phyloP scores from a whole-genome alignment of 2,888 invertebrate species.

The Adela reaumurella region DNA sequence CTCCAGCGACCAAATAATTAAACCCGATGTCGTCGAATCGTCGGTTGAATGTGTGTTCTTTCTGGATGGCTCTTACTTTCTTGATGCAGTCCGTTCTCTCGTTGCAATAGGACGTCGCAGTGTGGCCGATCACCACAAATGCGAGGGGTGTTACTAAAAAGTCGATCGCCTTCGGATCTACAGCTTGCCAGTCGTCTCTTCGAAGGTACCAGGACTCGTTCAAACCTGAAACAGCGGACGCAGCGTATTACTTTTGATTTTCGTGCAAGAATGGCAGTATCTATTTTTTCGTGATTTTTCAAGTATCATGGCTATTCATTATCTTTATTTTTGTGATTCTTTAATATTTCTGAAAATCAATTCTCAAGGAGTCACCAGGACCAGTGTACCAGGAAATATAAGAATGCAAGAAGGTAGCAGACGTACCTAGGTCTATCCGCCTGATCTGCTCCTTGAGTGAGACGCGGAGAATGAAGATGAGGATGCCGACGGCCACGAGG shows the following conservation, averaged over 20 bases:
- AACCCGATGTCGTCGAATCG: conserved; percentile 31
- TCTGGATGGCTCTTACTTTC: conserved; percentile 24
- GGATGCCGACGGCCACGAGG: conserved; percentile 28
- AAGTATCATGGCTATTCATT: no score
- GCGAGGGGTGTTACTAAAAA: conserved; percentile 26
- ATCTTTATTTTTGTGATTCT: no score
- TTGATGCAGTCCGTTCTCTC: conserved; percentile 25
- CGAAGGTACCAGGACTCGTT: conserved; percentile 38
- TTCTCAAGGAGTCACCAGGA: no score
- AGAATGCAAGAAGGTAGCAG: no score
- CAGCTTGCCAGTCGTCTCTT: conserved; percentile 38
- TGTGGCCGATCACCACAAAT: conserved; percentile 32
- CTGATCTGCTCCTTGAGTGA: conserved; percentile 21
- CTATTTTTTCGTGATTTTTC: no score
- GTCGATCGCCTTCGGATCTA: conserved; percentile 22
- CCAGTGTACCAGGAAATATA: no score
- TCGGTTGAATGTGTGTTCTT: conserved; percentile 22
- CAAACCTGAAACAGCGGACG: no score
- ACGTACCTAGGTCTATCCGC: conserved; percentile 36
- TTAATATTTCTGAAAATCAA: no score
- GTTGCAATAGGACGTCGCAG: conserved; percentile 23
- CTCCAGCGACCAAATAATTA: conserved; percentile 34
- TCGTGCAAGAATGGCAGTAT: no score
- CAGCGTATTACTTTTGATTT: no score
- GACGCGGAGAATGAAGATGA: conserved; percentile 20